Base-by-base conservation (phyloP, 2,888 invertebrate genomes). In the Tanytarsus gracilentus region DNA sequence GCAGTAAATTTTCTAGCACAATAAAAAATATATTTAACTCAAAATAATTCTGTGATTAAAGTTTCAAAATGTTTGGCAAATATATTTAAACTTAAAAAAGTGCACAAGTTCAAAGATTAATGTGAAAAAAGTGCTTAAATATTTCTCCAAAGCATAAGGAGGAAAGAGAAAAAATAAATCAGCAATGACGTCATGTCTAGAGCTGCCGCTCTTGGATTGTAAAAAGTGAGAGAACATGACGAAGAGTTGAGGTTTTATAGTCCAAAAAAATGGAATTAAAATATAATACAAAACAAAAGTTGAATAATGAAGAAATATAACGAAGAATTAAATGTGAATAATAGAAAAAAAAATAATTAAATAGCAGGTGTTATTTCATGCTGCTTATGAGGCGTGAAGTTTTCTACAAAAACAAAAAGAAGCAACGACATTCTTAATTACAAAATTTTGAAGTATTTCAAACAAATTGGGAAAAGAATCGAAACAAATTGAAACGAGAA, bases 161-260 rank as follows among this genome's bases (percentile, higher is more conserved):
- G 18, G 14, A 40, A 11, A 18, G 3, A 49, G 14, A 25, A 26
- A 49, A 26, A 49, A 49, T 18, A 49, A 25, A 5, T 49, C n/a
- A 16, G 40, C 16, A 16, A 49, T 55, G 55, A 55, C 55, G 55
- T 55, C 40, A 55, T 40, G 55, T 55, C 55, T 55, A 27, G n/a
- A 40, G 33, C 36, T 52, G 16, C 52, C 30, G 26, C 6, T 36
- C 16, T 36, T 36, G 36, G n/a, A 16, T 16, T 14, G n/a, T 36
- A 14, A 14, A 3, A 16, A 23, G 11, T 2, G 25, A 25, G 23
- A 49, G 16, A 6, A 40, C 4, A 44, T 16, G 21, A 44, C 16
- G 2, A 14, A 7, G 16, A 36, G 16, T 36, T 36, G n/a, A n/a
- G n/a, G n/a, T n/a, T n/a, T n/a, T n/a, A n/a, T n/a, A n/a, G 36